Percentiles rank a stretch among this genome's conserved stretches.
These are phyloP conservation scores for Sylvietta virens DNA, from an alignment of 2,113 vertebrate species.

Conservation along the genomic window DNA sequence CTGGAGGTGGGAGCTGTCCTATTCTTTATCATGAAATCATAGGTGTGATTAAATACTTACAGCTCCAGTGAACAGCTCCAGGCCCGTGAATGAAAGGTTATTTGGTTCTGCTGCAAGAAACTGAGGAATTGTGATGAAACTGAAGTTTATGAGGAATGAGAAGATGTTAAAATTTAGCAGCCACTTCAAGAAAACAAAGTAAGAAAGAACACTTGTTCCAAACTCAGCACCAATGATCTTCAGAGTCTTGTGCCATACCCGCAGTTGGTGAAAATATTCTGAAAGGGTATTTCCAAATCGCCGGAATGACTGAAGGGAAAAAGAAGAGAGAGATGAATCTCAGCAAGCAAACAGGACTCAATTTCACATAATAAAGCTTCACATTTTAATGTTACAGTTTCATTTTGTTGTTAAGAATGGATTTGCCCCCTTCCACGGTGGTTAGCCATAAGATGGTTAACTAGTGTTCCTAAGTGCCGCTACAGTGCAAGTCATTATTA, in stretches of 20 bases:
- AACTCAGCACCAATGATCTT: slow-evolving; percentile 89
- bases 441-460: neutral
- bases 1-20: neutral
- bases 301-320: slow-evolving; percentile 71
- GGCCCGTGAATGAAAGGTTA: slow-evolving; percentile 76
- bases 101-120: slow-evolving; percentile 64
- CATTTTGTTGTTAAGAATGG: neutral
- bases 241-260: slow-evolving; percentile 81
- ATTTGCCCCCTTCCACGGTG: neutral
- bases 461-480: neutral
- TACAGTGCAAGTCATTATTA: neutral
- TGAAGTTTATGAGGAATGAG: slow-evolving; percentile 89
- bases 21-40: neutral
- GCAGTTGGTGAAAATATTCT: slow-evolving; percentile 58
- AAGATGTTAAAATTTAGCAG: slow-evolving; percentile 89
- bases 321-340: neutral
- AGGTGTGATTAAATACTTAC: slow-evolving; percentile 72
- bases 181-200: slow-evolving; percentile 92
- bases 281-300: slow-evolving; percentile 66
- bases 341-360: neutral
- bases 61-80: slow-evolving; percentile 88
- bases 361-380: neutral
- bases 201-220: slow-evolving; percentile 89
- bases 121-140: slow-evolving; percentile 89
- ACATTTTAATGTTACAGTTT: neutral